Evolutionary conservation across 2,113 vertebrate genomes (phyloP), one percentile per base, ranked within the genome.

Genomic region (Tamias sibiricus): DNA sequence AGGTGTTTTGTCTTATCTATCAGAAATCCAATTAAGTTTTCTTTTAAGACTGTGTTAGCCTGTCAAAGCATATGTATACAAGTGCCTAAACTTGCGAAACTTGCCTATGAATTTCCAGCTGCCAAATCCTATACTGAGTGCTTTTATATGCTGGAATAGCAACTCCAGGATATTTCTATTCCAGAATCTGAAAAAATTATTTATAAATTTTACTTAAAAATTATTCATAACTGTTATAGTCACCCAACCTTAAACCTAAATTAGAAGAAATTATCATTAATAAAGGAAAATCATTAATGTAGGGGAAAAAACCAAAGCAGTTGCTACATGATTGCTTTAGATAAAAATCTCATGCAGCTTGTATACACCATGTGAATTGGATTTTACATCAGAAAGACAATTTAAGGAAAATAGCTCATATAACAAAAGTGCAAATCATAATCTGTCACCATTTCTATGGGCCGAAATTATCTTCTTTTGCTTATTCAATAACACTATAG

Each of bases 181-280:
- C 52, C 0, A 59, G n/a, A 32, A 77, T 4, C 13, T 87, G 49
- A 82, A 80, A 32, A 62, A 62, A 62, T 26, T 10, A 62, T 62
- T 62, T 62, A 28, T 62, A 28, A 26, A 62, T 62, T 62, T 62
- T 62, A 62, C 59, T 26, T 62, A 62, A 62, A 87, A 62, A 62
- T 62, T 26, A n/a, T 82, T 37, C 24, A 66, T n/a, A 92, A n/a
- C 28, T 32, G 2, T 75, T 68, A n/a, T 59, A 90, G 49, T 4
- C 90, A 22, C 24, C 68, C 47, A 47, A 49, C 17, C 52, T 92
- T 89, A 68, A 54, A 72, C 28, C 76, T 79, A 68, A 91, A 82
- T 62, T 69, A 64, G 37, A 82, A 95, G 37, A 96, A 87, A n/a
- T 24, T 49, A 35, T 64, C 57, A 95, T 94, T 94, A 74, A 88